Evolutionary conservation across 1,140 invertebrate genomes (phyloP).

Genomic region (Ceratitis capitata): DNA sequence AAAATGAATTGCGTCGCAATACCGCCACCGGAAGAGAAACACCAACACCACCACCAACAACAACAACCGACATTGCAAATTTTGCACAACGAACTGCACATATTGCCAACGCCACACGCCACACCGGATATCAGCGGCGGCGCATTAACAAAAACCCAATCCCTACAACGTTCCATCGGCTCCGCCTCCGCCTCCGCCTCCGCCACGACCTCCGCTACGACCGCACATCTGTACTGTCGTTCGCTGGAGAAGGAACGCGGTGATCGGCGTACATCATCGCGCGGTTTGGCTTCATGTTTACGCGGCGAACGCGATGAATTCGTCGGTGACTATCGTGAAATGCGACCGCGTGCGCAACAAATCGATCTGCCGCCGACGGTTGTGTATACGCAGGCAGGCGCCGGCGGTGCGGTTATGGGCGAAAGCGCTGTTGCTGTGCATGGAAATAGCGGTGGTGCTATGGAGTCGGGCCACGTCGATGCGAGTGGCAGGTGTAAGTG

Average conservation of each 20-base stretch:
- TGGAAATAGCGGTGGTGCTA: neutral
- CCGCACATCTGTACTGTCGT: constrained; percentile 46
- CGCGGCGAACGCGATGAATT: constrained; percentile 62
- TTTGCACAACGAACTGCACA: constrained; percentile 45
- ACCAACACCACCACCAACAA: no score
- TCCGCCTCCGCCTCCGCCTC: no score
- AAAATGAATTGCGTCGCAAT: constrained; percentile 63
- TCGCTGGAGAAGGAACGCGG: constrained; percentile 46
- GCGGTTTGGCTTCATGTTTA: constrained; percentile 61
- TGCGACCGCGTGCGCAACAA: constrained; percentile 52
- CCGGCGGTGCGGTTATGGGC: constrained; percentile 20
- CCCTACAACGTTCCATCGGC: constrained; percentile 51
- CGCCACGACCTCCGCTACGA: no score
- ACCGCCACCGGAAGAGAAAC: constrained; percentile 55
- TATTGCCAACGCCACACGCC: constrained; percentile 39
- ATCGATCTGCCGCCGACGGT: constrained; percentile 40
- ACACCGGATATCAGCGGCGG: constrained; percentile 38
- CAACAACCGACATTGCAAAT: constrained; percentile 50
- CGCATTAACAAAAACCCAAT: constrained; percentile 48
- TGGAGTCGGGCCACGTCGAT: constrained; percentile 44
- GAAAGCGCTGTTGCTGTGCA: constrained; percentile 23
- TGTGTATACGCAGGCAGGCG: constrained; percentile 39
- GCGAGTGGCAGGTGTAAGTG: constrained; percentile 60
- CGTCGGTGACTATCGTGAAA: constrained; percentile 55
- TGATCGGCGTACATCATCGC: constrained; percentile 52